Evolutionary conservation across 2,888 invertebrate species (phyloP).

Genomic region (Lycaena phlaeas): DNA sequence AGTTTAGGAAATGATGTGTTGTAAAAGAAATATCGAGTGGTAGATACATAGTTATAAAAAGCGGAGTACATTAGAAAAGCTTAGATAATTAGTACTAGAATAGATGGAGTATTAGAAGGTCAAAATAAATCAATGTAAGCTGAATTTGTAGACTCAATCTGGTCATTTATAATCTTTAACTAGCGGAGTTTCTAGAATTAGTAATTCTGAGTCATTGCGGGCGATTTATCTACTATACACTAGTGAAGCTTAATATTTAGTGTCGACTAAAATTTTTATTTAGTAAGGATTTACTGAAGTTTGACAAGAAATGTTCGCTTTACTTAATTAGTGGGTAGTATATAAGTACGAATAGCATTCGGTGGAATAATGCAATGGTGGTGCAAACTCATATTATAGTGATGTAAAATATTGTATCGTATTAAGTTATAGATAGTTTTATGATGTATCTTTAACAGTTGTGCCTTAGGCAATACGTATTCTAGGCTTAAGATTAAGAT

Average conservation of each 20-base stretch:
- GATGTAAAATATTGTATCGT: constrained; percentile 44
- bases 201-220: constrained; percentile 40
- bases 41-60: constrained; percentile 46
- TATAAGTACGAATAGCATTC: constrained; percentile 20
- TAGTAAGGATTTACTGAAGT: constrained; percentile 23
- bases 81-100: constrained; percentile 53
- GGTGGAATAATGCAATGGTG: constrained; percentile 52
- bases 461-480: constrained; percentile 46
- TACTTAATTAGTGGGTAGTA: constrained; percentile 20
- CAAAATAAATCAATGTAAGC: constrained; percentile 36
- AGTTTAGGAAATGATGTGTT: constrained; percentile 46
- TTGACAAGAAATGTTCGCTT: constrained; percentile 27
- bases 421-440: constrained; percentile 47
- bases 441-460: constrained; percentile 35
- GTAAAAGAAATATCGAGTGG: constrained; percentile 40
- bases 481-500: constrained; percentile 19
- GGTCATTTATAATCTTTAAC: constrained; percentile 41
- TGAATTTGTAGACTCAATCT: constrained; percentile 48
- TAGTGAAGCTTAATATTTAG: constrained; percentile 49
- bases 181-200: constrained; percentile 50
- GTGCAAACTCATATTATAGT: constrained; percentile 64
- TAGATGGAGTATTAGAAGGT: constrained; percentile 49
- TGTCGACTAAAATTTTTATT: constrained; percentile 21
- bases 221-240: constrained; percentile 48
- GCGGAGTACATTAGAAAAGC: constrained; percentile 44